phyloP scores from a whole-genome alignment of 2,113 vertebrate genomes.

The Colistium nudipinnis region DNA sequence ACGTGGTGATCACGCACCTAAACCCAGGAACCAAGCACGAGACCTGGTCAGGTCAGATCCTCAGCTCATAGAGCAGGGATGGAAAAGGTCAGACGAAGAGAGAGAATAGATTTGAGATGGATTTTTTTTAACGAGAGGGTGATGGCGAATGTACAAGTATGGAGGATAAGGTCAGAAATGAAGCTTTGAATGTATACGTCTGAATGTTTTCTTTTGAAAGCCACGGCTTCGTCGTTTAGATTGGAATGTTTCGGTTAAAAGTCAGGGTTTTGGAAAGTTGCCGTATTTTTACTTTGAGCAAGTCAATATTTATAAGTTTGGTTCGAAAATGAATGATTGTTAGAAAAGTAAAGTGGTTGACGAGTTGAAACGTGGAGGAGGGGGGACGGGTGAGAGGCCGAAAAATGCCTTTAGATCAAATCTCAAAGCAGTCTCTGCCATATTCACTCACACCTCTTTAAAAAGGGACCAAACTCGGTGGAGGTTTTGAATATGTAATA shows the following conservation, averaged over 20 bases:
- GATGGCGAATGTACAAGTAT: not conserved
- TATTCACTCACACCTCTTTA: not conserved
- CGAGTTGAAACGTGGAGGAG: not conserved
- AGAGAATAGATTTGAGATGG: constrained; percentile 25
- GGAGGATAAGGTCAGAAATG: not conserved
- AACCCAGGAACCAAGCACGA: constrained; percentile 94
- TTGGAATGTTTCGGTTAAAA: constrained; percentile 8
- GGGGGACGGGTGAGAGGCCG: constrained; percentile 8
- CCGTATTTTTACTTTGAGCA: constrained; percentile 21
- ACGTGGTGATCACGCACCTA: constrained; percentile 95
- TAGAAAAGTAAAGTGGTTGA: not conserved
- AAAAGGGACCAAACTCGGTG: constrained; percentile 7
- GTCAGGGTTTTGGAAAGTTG: not conserved
- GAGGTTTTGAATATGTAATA: constrained; percentile 3
- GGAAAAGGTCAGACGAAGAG: not conserved
- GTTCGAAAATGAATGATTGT: not conserved
- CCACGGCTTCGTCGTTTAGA: constrained; percentile 18
- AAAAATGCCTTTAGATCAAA: constrained; percentile 51
- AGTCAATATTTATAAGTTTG: too few species aligned
- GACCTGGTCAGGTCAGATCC: constrained; percentile 97
- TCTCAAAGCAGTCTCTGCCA: constrained; percentile 10
- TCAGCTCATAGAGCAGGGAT: constrained; percentile 86
- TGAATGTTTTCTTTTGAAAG: constrained; percentile 49
- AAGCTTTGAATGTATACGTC: constrained; percentile 59
- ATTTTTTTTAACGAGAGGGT: constrained; percentile 20